Percentiles rank a stretch among this genome's conserved stretches.
Conservation (phyloP, 2,113 vertebrate genomes). For the Catharus fuscescens region DNA sequence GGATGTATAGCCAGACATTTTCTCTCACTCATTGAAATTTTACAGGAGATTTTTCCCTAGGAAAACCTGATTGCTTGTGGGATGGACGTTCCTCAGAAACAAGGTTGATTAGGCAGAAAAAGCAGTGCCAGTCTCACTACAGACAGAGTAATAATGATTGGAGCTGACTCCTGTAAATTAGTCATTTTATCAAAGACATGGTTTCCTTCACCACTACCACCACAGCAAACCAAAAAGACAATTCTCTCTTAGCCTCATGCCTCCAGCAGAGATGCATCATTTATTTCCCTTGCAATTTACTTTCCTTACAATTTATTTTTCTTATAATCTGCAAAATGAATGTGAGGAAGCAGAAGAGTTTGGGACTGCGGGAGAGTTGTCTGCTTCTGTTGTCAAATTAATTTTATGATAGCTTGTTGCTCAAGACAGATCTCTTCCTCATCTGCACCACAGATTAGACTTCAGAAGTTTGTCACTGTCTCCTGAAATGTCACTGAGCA, state of each 20-base stretch:
- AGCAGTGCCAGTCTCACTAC: not conserved
- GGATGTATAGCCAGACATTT: not conserved
- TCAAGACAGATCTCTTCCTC: conserved; percentile 9
- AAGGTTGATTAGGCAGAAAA: conserved; percentile 16
- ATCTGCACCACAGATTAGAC: not conserved
- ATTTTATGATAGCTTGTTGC: conserved; percentile 7
- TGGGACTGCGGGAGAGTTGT: not conserved
- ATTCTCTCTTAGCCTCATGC: not conserved
- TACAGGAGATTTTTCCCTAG: not conserved
- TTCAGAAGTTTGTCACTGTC: conserved; percentile 22
- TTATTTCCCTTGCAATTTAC: not conserved
- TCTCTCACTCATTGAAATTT: not conserved
- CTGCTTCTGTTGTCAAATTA: conserved; percentile 9
- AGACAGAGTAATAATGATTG: not conserved
- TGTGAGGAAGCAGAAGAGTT: not conserved
- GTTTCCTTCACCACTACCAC: not conserved
- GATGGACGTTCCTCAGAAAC: conserved; percentile 21
- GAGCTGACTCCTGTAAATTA: not conserved
- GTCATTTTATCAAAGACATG: not conserved
- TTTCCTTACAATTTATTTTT: not conserved
- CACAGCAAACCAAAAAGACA: not conserved
- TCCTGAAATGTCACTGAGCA: conserved; percentile 27
- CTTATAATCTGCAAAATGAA: not conserved
- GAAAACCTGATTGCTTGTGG: not conserved
- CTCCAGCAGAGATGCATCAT: not conserved